Percentiles rank a stretch among this genome's conserved stretches.
Conservation (phyloP, 2,113 vertebrate species). For the Myocastor coypus region DNA sequence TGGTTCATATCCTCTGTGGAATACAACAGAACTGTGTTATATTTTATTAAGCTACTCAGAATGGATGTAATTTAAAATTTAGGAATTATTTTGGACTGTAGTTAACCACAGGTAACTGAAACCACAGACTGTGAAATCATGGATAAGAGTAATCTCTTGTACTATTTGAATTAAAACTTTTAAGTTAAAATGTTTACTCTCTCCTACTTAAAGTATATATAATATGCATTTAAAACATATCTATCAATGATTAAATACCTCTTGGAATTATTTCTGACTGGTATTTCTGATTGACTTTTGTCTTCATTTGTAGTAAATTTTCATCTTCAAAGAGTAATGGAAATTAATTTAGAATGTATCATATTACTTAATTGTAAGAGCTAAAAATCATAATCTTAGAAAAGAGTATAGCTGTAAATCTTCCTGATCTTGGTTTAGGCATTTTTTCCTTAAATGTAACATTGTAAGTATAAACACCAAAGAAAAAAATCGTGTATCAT, state of each 20-base stretch:
- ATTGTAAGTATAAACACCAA: not conserved
- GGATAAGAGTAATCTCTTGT: not conserved
- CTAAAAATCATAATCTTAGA: not conserved
- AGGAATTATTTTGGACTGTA: not conserved
- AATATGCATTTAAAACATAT: not conserved
- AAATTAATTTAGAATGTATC: not conserved
- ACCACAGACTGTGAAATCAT: not conserved
- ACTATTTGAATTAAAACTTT: not conserved
- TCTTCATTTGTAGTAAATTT: slow-evolving; percentile 23
- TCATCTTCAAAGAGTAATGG: slow-evolving; percentile 34
- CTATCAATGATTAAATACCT: not conserved
- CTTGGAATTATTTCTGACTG: slow-evolving; percentile 6
- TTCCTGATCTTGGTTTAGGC: no score
- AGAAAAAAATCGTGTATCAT: not conserved
- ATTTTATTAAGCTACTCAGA: not conserved
- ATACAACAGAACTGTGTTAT: not conserved
- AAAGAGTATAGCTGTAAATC: not conserved
- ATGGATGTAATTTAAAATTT: not conserved
- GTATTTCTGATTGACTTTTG: not conserved
- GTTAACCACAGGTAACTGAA: not conserved
- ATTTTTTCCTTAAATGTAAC: not conserved
- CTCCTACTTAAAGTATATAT: no score
- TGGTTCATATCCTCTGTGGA: not conserved
- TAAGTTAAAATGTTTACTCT: not conserved
- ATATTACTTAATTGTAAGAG: not conserved